Percentiles rank a stretch among this genome's conserved stretches.
phyloP scores from a whole-genome alignment of 1,140 invertebrate genomes.

The Sycophaga agraensis region DNA sequence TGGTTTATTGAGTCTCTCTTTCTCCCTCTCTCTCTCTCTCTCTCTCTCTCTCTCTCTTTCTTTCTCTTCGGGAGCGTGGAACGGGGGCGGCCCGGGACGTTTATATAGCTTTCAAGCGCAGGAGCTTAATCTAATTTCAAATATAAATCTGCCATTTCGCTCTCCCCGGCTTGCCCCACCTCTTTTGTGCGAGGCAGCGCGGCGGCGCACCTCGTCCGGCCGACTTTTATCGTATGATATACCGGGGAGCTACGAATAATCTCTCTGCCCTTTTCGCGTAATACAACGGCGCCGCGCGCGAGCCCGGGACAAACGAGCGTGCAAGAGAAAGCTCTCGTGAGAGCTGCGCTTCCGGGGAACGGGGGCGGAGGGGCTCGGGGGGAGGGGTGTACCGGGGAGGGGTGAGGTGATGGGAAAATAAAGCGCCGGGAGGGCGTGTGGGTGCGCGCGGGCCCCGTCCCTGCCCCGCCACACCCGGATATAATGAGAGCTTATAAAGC shows the following conservation, averaged over 20 bases:
- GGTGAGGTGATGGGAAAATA: background rate
- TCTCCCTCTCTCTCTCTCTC: slow-evolving; percentile 20
- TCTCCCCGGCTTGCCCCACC: slow-evolving; percentile 31
- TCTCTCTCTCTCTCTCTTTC: background rate
- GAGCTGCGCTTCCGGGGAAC: too few species aligned
- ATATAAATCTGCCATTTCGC: slow-evolving; percentile 53
- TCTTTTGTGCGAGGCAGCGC: slow-evolving; percentile 36
- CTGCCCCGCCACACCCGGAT: too few species aligned
- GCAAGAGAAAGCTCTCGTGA: too few species aligned
- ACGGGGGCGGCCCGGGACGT: slow-evolving; percentile 46
- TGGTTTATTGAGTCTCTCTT: slow-evolving; percentile 55
- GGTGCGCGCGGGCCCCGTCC: background rate
- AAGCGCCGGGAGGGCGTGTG: background rate
- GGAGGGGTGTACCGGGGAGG: too few species aligned
- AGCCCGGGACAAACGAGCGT: slow-evolving; percentile 12
- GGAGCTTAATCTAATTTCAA: slow-evolving; percentile 59
- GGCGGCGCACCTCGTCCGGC: slow-evolving; percentile 21
- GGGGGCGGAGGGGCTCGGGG: slow-evolving; percentile 4
- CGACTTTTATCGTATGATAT: slow-evolving; percentile 42
- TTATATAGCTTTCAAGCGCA: slow-evolving; percentile 59
- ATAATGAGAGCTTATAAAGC: background rate
- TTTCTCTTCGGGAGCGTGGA: slow-evolving; percentile 24
- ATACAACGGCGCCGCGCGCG: slow-evolving; percentile 27
- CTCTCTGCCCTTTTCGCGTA: slow-evolving; percentile 40
- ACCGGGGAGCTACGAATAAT: slow-evolving; percentile 46